Evolutionary conservation across 1,140 invertebrate species (phyloP), one percentile per base, ranked within the genome.

Genomic region (Teleopsis dalmanni): DNA sequence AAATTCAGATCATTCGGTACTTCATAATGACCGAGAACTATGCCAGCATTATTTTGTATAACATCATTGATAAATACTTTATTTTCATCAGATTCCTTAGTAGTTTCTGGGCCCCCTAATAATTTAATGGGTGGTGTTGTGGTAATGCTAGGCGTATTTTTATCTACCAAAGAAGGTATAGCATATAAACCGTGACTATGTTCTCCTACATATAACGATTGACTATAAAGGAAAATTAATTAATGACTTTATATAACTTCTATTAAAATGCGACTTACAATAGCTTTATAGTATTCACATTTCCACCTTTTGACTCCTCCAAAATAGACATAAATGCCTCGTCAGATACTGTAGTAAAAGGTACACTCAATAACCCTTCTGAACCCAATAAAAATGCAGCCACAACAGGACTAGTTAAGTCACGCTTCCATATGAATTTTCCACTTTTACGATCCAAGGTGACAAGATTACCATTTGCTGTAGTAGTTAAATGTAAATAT

Each of bases 191-290:
- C 90, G 66, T 89, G 81, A 47, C 78, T 76, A 71, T 92, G 85
- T 70, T 96, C 87, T 6, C 95, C 95, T 54, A 98, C 82, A 72
- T 95, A 98, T 14, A 98, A 73, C 1, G 91, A 95, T 44, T 89
- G 89, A 56, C 89, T 93, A 66, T 57, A 76, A 67, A 68, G 54
- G 64, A 53, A 62, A 53, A 21, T 46, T 19, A 38, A 47, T 44
- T 47, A n/a, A 18, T 23, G 42, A 41, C 33, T 38, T 13, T 13
- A 47, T n/a, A n/a, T n/a, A n/a, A n/a, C n/a, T n/a, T n/a, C 7
- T 13, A 18, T 19, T 42, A 27, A 7, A 9, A 27, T 9, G 6
- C n/a, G 31, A 78, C 81, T 81, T 75, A 88, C 85, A 83, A 86
- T 55, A 88, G 72, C 65, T 87, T 80, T 45, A 86, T 81, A 57